Evolutionary conservation across 2,113 vertebrate species (phyloP), one percentile per base, ranked within the genome.

Genomic region (Eulemur rufifrons): DNA sequence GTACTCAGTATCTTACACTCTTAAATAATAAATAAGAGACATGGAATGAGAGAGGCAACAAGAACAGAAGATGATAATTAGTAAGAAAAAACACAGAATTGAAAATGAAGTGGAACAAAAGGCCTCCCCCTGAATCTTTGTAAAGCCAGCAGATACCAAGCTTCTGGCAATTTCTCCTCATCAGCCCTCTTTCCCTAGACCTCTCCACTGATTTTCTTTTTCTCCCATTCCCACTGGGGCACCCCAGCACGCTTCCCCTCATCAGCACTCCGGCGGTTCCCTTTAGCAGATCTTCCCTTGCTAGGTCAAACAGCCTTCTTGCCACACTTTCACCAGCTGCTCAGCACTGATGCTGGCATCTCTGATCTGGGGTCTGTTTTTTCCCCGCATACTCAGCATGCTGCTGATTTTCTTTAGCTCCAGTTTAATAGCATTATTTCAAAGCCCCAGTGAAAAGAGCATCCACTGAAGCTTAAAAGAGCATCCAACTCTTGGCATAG

Each of bases 391-490:
- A 89, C 77, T 89, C n/a, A 8, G 0, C 18, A 56, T 96, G 64
- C 59, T 89, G 13, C 64, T 85, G 59, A 91, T 82, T 96, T 90
- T 71, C 83, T 95, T 73, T 47, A 94, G 50, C 52, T 87, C 32
- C 90, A 61, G 1, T 86, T 90, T 82, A 85, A 89, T 68, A 94
- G 54, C 64, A 84, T 90, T 73, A 92, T 68, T 80, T 52, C 86
- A 74, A 80, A 89, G 29, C 18, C 45, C 59, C 34, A 54, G 20
- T 61, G 50, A 94, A 56, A 56, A 56, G 54, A 56, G 2, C 54
- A 56, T 56, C 20, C 32, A 45, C 12, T 66, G 18, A 59, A 42
- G 23, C 9, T 82, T 77, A 96, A 95, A 69, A 95, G 77, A 95
- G 10, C 37, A 89, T 27, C 90, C 66, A 83, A 47, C 12, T 77